Percentiles rank a stretch among this genome's conserved stretches.
Evolutionary conservation across 64 coral and sea anemone genomes (phyloP).

Genomic region (Platygyra sinensis): DNA sequence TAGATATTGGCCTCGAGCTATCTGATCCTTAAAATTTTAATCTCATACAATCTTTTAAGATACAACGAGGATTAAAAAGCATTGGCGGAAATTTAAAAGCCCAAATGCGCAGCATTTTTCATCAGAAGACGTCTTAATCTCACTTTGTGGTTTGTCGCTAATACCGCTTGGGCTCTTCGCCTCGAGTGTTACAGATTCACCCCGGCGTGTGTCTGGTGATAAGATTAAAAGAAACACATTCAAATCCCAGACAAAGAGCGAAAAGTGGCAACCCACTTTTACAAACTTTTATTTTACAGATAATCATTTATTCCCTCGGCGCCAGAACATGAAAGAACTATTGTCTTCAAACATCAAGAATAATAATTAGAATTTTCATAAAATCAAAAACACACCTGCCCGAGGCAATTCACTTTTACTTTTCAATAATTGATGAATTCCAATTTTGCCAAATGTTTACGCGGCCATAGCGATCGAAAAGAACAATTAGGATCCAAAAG

Average conservation of each 20-base stretch:
- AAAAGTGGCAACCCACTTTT: too few relatives aligned
- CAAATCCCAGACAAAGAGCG: neutral
- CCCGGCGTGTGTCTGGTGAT: neutral
- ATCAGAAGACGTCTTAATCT: constrained; percentile 24
- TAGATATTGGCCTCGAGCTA: neutral
- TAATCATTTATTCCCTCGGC: neutral
- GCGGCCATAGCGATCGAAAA: constrained; percentile 14
- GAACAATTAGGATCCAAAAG: constrained; percentile 33
- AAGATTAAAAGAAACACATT: neutral
- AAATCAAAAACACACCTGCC: constrained; percentile 29
- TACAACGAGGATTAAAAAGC: constrained; percentile 34
- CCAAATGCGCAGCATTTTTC: constrained; percentile 41
- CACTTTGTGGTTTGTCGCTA: constrained; percentile 22
- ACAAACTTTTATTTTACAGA: too few relatives aligned
- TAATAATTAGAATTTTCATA: neutral
- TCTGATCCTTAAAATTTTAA: neutral
- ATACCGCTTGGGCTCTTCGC: neutral
- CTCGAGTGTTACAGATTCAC: neutral
- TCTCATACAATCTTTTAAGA: constrained; percentile 12
- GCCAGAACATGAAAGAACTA: neutral
- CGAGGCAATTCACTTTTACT: neutral
- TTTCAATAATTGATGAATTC: constrained; percentile 41
- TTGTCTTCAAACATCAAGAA: neutral
- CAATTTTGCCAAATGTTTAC: constrained; percentile 34
- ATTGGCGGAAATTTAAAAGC: constrained; percentile 45